A percentile compares a stretch with the other conserved stretches of the same genome.
These are phyloP conservation scores for Himalopsyche tibetana DNA, from an alignment of 2,888 invertebrate species.

Conservation along the genomic window DNA sequence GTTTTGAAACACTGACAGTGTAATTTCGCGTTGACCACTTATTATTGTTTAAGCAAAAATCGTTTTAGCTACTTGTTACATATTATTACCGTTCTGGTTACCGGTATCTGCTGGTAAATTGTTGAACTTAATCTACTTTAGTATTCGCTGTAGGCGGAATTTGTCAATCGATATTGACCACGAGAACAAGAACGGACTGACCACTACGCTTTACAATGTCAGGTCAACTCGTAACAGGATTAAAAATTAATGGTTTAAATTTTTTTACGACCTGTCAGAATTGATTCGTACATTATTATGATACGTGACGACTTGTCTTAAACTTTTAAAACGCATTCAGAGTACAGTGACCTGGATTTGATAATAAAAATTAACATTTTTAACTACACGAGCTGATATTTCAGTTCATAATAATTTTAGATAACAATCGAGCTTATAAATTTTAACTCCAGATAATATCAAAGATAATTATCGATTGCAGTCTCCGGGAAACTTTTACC, in stretches of 20 bases:
- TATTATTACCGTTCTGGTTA: background rate
- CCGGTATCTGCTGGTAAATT: background rate
- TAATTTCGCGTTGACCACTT: slow-evolving; percentile 10
- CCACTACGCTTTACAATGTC: background rate
- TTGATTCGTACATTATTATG: slow-evolving; percentile 3
- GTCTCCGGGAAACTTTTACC: no score
- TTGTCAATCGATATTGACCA: slow-evolving; percentile 45
- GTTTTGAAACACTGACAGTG: background rate
- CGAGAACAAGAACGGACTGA: background rate
- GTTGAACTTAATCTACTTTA: slow-evolving; percentile 37
- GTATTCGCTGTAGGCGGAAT: slow-evolving; percentile 35
- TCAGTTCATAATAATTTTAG: no score
- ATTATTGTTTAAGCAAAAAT: slow-evolving; percentile 2
- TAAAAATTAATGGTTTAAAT: background rate
- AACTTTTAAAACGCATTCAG: slow-evolving; percentile 2
- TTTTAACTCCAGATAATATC: no score
- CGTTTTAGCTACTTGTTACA: background rate
- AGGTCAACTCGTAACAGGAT: background rate
- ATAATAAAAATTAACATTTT: slow-evolving; percentile 4
- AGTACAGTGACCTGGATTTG: slow-evolving; percentile 21
- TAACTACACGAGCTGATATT: background rate
- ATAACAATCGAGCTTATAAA: no score
- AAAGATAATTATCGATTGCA: no score
- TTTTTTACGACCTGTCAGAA: slow-evolving; percentile 5
- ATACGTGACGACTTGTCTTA: slow-evolving; percentile 13